These are phyloP conservation scores for Eremobia ochroleuca DNA, from an alignment of 2,888 invertebrate genomes.

Conservation along the genomic window DNA sequence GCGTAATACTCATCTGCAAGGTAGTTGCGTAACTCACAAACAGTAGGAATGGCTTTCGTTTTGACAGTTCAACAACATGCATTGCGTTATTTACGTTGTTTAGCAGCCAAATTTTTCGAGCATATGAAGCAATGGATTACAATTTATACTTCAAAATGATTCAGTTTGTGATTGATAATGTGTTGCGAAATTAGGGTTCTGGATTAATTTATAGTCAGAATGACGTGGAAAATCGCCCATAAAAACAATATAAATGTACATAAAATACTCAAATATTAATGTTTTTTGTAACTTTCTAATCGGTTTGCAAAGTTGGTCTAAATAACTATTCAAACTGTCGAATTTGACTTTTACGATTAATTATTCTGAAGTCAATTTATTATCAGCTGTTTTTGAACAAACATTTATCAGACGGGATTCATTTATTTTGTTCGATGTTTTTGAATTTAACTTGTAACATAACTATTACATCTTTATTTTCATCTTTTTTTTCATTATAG, in stretches of 20 bases:
- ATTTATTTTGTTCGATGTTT: constrained; percentile 34
- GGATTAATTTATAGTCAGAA: constrained; percentile 8
- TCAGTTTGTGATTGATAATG: background rate
- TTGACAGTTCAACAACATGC: background rate
- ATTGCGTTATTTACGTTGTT: background rate
- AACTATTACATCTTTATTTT: no score
- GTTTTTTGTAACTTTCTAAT: constrained; percentile 32
- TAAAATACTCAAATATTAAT: constrained; percentile 7
- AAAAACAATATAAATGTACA: constrained; percentile 5
- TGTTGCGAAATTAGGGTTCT: background rate
- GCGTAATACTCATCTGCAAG: background rate
- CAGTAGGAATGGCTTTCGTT: background rate
- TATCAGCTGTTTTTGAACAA: constrained; percentile 38
- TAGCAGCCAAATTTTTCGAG: background rate
- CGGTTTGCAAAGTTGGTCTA: constrained; percentile 19
- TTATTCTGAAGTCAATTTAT: constrained; percentile 32
- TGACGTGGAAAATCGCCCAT: background rate
- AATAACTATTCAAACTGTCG: background rate
- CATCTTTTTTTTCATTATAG: no score
- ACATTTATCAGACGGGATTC: constrained; percentile 21
- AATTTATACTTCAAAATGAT: background rate
- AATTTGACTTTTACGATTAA: constrained; percentile 35
- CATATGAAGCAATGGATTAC: background rate
- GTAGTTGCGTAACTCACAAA: background rate
- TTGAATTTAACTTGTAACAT: constrained; percentile 15